Conservation (phyloP, 2,113 vertebrate species). For the Gobiocypris rarus region DNA sequence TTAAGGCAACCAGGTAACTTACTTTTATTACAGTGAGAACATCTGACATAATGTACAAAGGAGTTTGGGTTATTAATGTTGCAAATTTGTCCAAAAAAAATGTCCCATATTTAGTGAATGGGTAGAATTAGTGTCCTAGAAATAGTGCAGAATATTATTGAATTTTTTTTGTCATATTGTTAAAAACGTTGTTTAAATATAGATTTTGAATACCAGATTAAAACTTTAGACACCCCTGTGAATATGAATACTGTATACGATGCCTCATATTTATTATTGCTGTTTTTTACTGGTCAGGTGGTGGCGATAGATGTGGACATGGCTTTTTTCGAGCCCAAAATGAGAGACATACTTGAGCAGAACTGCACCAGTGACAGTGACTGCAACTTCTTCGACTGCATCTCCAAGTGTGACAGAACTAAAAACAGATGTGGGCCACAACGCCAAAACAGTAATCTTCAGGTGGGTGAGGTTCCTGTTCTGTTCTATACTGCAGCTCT, state of each 20-base stretch:
- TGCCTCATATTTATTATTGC: not conserved
- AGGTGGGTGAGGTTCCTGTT: conserved; percentile 70
- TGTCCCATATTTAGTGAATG: not conserved
- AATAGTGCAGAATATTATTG: not conserved
- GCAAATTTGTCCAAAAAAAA: not conserved
- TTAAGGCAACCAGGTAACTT: too few relatives aligned
- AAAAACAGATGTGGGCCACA: conserved; percentile 80
- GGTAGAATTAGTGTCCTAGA: not conserved
- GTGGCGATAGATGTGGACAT: conserved; percentile 98
- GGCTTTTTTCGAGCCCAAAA: conserved; percentile 99
- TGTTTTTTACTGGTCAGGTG: conserved; percentile 76
- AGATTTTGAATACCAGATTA: not conserved
- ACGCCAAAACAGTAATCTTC: conserved; percentile 91
- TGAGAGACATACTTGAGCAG: conserved; percentile 93
- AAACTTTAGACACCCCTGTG: not conserved
- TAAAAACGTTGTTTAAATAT: not conserved
- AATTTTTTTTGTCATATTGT: too few relatives aligned
- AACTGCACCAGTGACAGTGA: conserved; percentile 93
- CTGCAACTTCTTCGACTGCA: conserved; percentile 97
- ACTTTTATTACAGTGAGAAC: too few relatives aligned
- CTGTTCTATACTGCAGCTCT: not conserved
- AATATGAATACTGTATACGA: not conserved
- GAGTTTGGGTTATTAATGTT: not conserved
- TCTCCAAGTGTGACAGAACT: conserved; percentile 84
- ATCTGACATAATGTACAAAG: not conserved